A percentile compares a stretch with the other conserved stretches of the same genome.
These are phyloP conservation scores for Rhinopithecus roxellana DNA, from an alignment of 2,113 vertebrate species.

Conservation along the genomic window DNA sequence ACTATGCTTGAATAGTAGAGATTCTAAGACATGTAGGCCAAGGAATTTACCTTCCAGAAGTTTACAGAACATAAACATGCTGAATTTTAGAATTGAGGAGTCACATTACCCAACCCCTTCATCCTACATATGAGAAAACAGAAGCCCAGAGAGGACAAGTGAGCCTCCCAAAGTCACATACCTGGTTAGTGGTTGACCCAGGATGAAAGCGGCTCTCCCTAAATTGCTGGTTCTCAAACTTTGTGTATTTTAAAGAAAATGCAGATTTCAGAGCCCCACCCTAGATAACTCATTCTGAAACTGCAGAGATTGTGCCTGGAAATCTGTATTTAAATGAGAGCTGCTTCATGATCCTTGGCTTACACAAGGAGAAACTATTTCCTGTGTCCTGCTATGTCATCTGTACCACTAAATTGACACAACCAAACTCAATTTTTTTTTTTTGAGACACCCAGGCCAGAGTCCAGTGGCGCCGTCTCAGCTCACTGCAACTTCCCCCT, in stretches of 20 bases:
- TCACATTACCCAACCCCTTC: neutral
- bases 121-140: constrained; percentile 26
- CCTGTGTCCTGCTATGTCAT: neutral
- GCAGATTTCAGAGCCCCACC: neutral
- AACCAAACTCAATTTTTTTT: neutral
- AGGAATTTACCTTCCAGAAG: constrained; percentile 39
- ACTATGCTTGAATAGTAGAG: constrained; percentile 1
- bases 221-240: neutral
- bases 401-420: neutral
- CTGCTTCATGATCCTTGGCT: neutral
- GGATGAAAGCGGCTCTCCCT: neutral
- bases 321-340: neutral
- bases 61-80: constrained; percentile 44
- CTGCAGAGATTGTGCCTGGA: neutral
- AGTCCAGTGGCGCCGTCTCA: too few relatives aligned
- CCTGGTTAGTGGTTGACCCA: neutral
- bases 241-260: constrained; percentile 8
- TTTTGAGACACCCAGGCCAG: too few relatives aligned
- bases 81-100: neutral
- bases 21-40: constrained; percentile 2
- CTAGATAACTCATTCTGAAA: neutral
- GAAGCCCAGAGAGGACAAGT: neutral
- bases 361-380: neutral
- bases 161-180: neutral
- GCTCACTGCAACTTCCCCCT: too few relatives aligned